Evolutionary conservation across 2,888 invertebrate genomes (phyloP), one percentile per base, ranked within the genome.

Genomic region (Thelaira solivaga): DNA sequence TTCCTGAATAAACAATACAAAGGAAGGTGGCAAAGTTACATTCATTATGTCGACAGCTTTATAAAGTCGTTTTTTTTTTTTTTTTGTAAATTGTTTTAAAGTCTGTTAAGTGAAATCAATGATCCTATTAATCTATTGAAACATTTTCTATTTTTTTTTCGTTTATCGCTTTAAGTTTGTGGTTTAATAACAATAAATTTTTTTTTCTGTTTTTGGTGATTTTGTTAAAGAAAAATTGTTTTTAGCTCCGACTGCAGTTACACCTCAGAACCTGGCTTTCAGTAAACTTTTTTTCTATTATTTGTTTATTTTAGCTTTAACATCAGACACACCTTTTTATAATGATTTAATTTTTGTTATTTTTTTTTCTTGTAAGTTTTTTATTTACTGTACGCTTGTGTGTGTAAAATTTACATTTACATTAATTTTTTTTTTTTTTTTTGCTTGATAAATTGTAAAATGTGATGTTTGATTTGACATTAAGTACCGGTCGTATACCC

Each of bases 241-340:
- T 51, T 29, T 7, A 45, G 11, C 18, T 29, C 24, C 34, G 39
- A 34, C 8, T 4, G 31, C 45, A 57, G 59, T 59, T 49, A 49
- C 49, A 59, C 69, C 59, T 49, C 57, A 31, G 13, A 10, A 26
- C 36, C 47, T 47, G 4, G 26, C 16, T 59, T 49, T 55, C 36
- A 6, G 7, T 20, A 7, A 22, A 10, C 16, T 45, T 45, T 45
- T 39, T 34, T 20, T 29, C 20, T 55, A 51, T 45, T 36, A 45
- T 71, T 62, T 72, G 53, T 72, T 61, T 71, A 51, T 57, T 59
- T 47, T 16, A 39, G 53, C 39, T 72, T 72, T 64, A 18, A 64
- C 39, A 24, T 64, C 72, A 51, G 72, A 39, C 64, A 64, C 72
- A 72, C 72, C 72, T 64, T 26, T 62, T 72, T 47, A 26, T 55